Evolutionary conservation across 2,113 vertebrate species (phyloP), one percentile per base, ranked within the genome.

Genomic region (Lucifuga dentata): DNA sequence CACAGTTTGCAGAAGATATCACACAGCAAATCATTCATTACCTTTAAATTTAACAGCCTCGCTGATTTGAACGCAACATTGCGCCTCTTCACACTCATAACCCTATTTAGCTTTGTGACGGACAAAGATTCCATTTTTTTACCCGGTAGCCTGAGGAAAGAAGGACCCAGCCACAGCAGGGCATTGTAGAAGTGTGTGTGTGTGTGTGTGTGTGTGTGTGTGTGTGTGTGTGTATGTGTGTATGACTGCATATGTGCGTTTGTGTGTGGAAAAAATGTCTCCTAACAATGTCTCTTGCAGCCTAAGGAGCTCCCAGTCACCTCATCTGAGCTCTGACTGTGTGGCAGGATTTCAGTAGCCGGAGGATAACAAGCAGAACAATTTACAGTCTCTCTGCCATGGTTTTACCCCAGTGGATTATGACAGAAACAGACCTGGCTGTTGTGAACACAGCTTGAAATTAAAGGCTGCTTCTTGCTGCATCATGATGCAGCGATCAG

Each of bases 311-410:
- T 83, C 67, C 71, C 76, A 74, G 78, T 73, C 79, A 74, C 70
- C 78, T 79, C 17, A 66, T 78, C 67, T 75, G 73, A 80, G 75
- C 75, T 76, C 67, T 41, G 73, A 61, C 73, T 74, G 82, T 46
- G 23, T 83, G 90, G 81, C 80, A 86, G 87, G 83, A 68, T 80
- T 87, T 84, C 85, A 78, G 64, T 75, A 58, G 88, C 83, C 60
- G 46, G 59, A 83, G 84, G 86, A 87, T 86, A 90, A 88, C 83
- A 84, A 90, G 88, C 78, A 69, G 62, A 77, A 83, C 78, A 81
- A 88, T 86, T 89, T 88, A 78, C 78, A 72, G 76, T 65, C 69
- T 85, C 76, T 76, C 84, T 74, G 82, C 73, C 82, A 85, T 61
- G 68, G 79, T 56, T 57, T 86, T 78, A 80, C 65, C 66, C 75